A percentile compares a stretch with the other conserved stretches of the same genome.
These are phyloP conservation scores for Myrmecophaga tridactyla DNA, from an alignment of 2,113 vertebrate species.

Conservation along the genomic window DNA sequence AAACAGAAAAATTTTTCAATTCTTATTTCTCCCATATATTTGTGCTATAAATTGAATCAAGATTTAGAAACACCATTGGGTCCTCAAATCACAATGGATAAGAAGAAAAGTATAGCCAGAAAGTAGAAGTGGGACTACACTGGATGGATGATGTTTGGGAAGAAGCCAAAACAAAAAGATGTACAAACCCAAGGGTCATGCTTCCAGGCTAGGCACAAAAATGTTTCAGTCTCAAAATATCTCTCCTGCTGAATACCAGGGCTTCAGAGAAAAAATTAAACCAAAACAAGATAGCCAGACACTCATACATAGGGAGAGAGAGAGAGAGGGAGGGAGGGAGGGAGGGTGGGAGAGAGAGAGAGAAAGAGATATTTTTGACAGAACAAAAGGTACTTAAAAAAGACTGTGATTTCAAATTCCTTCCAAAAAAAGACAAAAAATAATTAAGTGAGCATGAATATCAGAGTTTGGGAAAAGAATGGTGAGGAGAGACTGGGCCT, in stretches of 20 bases:
- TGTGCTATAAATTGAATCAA: constrained; percentile 84
- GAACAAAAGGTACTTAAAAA: constrained; percentile 83
- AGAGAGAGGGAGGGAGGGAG: too few species aligned
- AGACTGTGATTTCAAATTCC: constrained; percentile 82
- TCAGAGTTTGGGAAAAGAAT: constrained; percentile 70
- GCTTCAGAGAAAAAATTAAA: constrained; percentile 82
- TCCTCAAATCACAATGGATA: constrained; percentile 75
- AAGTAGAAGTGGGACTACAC: constrained; percentile 68
- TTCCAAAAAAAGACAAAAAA: constrained; percentile 79
- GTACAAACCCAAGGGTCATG: constrained; percentile 80
- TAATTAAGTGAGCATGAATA: constrained; percentile 69
- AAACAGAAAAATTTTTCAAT: constrained; percentile 31
- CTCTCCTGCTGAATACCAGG: constrained; percentile 90
- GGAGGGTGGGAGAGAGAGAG: too few species aligned
- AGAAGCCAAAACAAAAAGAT: constrained; percentile 82
- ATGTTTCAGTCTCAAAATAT: constrained; percentile 88
- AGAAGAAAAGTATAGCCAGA: constrained; percentile 76
- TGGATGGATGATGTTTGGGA: constrained; percentile 77
- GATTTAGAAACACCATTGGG: constrained; percentile 77
- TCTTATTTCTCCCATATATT: constrained; percentile 70
- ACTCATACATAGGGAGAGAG: too few species aligned
- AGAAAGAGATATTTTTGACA: constrained; percentile 88
- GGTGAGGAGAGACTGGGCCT: constrained; percentile 76
- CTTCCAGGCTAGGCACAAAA: constrained; percentile 96
- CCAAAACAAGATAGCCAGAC: constrained; percentile 96